Evolutionary conservation across 2,113 vertebrate genomes (phyloP), one percentile per base, ranked within the genome.

Genomic region (Motacilla tschutschensis): DNA sequence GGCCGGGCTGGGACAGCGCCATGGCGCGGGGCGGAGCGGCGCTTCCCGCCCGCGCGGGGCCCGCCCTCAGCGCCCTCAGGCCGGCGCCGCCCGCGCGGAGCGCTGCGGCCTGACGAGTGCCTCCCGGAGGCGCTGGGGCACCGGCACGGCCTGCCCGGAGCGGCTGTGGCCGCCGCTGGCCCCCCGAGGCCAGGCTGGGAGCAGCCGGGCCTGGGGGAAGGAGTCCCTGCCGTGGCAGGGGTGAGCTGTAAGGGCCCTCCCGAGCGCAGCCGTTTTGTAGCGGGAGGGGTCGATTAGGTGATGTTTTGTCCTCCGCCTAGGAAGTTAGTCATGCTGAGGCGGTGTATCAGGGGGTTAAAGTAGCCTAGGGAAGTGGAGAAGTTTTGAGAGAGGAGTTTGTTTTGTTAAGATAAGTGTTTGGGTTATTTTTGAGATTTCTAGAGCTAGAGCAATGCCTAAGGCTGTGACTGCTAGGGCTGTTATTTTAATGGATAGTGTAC

Each of bases 91-190:
- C 0, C 48, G 40, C 17, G 3, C 4, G 47, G 22, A 3, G 1
- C 1, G 14, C 12, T 2, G 18, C 1, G 1, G 1, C 1, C 9
- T 1, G 51, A 14, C 17, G 15, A 18, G 17, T 51, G 8, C 26
- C 17, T 17, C 21, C 3, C 1, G 26, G 15, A 22, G 18, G 12
- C 1, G 2, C 2, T 1, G 4, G 13, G 38, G n/a, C 22, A 10
- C 28, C 9, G 71, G 18, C 54, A 24, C n/a, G 5, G n/a, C 8
- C 0, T 6, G 54, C 46, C n/a, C 46, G 1, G 28, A 40, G 54
- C 4, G 6, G 71, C 46, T 10, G 46, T 0, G 62, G 38, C 44
- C n/a, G 51, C 36, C 21, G 8, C 43, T 7, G 66, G 4, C 14
- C 1, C 36, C 25, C 15, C 40, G 2, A 17, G 47, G 63, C 29